Percentiles rank a stretch among this genome's conserved stretches.
These are phyloP conservation scores for Hyaena hyaena DNA, from an alignment of 2,113 vertebrate species.

Conservation along the genomic window DNA sequence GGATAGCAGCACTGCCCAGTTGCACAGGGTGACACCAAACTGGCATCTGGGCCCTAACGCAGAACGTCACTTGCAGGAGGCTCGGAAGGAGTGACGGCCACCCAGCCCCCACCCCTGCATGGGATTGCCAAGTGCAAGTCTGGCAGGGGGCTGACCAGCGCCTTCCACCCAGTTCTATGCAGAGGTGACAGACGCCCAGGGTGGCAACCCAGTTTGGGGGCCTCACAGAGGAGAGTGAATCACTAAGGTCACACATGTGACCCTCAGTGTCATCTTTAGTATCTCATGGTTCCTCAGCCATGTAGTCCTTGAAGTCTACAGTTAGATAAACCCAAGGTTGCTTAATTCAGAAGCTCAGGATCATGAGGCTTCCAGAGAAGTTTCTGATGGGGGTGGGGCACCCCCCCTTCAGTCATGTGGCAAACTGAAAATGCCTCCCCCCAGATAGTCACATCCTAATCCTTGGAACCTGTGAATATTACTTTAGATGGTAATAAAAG, in stretches of 20 bases:
- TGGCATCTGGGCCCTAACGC: constrained; percentile 84
- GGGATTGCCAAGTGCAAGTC: constrained; percentile 89
- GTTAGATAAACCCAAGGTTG: neutral
- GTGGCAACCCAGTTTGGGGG: no score
- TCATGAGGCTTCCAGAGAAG: neutral
- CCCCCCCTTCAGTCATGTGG: neutral
- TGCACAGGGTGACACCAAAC: neutral
- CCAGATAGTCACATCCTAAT: neutral
- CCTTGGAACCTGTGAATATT: neutral
- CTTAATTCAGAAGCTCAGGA: neutral
- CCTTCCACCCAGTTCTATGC: neutral
- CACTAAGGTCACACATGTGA: neutral
- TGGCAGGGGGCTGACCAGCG: neutral
- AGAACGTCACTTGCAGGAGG: constrained; percentile 90
- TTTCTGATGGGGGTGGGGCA: neutral
- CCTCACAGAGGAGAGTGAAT: neutral
- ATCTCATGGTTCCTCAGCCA: neutral
- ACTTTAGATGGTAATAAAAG: neutral
- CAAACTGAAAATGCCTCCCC: neutral
- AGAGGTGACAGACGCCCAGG: neutral
- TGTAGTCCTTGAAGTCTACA: neutral
- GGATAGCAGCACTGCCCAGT: constrained; percentile 84
- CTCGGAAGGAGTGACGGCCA: constrained; percentile 89
- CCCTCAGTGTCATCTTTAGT: neutral
- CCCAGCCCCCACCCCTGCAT: neutral